Evolutionary conservation across 2,113 vertebrate genomes (phyloP).

Genomic region (Catagonus wagneri): DNA sequence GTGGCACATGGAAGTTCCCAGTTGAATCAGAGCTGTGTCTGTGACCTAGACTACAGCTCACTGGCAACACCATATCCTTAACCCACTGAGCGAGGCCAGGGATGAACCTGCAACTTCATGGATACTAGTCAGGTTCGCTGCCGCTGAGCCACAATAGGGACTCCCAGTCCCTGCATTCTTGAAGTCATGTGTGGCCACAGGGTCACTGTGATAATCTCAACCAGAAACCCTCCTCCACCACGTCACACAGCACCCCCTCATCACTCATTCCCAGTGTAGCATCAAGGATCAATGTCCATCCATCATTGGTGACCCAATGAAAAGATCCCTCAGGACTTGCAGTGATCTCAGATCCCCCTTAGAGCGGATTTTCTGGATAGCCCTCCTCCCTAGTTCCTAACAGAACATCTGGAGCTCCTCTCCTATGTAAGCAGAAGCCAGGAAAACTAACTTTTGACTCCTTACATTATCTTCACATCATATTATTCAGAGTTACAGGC

Average conservation of each 20-base stretch:
- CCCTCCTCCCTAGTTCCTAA: not conserved
- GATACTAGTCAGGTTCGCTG: too few species aligned
- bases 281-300: not conserved
- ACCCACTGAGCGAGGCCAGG: too few species aligned
- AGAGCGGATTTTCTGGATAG: not conserved
- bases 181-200: not conserved
- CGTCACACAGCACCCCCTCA: not conserved
- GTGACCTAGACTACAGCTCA: too few species aligned
- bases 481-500: not conserved
- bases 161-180: not conserved
- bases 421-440: not conserved
- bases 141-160: too few species aligned
- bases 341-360: not conserved
- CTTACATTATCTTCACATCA: not conserved
- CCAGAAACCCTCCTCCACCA: not conserved
- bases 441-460: not conserved
- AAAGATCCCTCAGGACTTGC: not conserved
- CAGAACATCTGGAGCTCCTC: not conserved
- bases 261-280: not conserved
- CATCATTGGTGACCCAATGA: not conserved
- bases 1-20: too few species aligned
- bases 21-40: too few species aligned
- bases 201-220: not conserved
- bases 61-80: too few species aligned
- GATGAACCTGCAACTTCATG: too few species aligned